These are phyloP conservation scores for Setophaga coronata DNA, from an alignment of 2,113 vertebrate species.

Conservation along the genomic window DNA sequence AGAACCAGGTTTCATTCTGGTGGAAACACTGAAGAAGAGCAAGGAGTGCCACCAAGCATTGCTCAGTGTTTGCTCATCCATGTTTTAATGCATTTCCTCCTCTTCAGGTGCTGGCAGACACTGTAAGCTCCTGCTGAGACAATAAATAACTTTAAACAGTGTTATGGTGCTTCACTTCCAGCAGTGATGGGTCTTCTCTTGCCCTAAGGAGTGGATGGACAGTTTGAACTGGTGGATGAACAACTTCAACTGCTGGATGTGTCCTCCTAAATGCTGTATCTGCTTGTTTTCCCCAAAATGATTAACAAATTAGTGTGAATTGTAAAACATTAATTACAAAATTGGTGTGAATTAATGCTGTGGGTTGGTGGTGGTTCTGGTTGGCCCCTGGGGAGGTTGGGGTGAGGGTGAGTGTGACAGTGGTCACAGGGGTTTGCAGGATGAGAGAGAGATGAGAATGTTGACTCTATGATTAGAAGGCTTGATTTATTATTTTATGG, in stretches of 20 bases:
- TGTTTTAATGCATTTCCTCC: not conserved
- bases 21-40: not conserved
- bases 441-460: too few relatives aligned
- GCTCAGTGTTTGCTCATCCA: fast-evolving
- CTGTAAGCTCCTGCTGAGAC: not conserved
- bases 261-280: not conserved
- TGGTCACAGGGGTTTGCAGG: too few relatives aligned
- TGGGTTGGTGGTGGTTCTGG: not conserved
- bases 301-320: not conserved
- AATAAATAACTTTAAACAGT: not conserved
- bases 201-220: not conserved
- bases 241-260: not conserved
- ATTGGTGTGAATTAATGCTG: fast-evolving
- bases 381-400: not conserved
- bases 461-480: too few relatives aligned
- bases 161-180: not conserved
- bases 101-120: not conserved
- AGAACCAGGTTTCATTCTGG: not conserved
- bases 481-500: too few relatives aligned
- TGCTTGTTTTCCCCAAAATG: not conserved
- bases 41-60: fast-evolving
- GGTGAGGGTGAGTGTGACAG: not conserved
- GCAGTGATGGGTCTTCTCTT: not conserved
- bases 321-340: too few relatives aligned
- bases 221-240: not conserved